Percentiles rank a stretch among this genome's conserved stretches.
Evolutionary conservation across 2,113 vertebrate species (phyloP).

Genomic region (Coptodon rendalli): DNA sequence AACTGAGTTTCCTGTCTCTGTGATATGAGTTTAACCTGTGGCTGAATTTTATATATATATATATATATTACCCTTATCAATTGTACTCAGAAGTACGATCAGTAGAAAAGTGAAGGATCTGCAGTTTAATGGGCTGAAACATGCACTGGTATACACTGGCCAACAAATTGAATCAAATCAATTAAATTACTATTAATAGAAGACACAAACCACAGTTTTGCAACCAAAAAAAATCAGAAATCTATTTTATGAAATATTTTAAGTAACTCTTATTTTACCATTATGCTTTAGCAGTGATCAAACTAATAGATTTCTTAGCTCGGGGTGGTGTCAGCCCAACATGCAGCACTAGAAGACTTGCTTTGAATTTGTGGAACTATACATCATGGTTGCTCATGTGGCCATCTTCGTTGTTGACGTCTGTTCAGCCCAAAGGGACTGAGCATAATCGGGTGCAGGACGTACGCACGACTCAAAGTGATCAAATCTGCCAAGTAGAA

Average conservation of each 20-base stretch:
- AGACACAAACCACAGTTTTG: not conserved
- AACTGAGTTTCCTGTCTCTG: not conserved
- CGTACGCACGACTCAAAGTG: not conserved
- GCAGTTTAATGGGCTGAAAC: not conserved
- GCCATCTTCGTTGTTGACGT: not conserved
- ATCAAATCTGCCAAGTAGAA: not conserved
- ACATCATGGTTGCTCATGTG: not conserved
- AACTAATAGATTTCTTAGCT: not conserved
- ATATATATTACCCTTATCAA: not conserved
- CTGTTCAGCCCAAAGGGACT: not conserved
- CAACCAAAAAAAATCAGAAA: not conserved
- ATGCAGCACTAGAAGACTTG: not conserved
- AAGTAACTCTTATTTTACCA: not conserved
- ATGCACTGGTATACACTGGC: not conserved
- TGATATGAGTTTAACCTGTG: not conserved
- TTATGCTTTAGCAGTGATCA: not conserved
- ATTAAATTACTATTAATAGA: not conserved
- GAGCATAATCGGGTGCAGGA: not conserved
- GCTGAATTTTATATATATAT: not conserved
- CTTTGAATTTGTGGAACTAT: not conserved
- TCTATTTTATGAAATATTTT: not conserved
- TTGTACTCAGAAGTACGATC: not conserved
- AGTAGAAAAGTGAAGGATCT: not conserved
- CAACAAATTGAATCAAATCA: not conserved
- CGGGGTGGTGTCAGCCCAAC: not conserved